phyloP scores from a whole-genome alignment of 2,888 invertebrate species.

The Clostera curtula region DNA sequence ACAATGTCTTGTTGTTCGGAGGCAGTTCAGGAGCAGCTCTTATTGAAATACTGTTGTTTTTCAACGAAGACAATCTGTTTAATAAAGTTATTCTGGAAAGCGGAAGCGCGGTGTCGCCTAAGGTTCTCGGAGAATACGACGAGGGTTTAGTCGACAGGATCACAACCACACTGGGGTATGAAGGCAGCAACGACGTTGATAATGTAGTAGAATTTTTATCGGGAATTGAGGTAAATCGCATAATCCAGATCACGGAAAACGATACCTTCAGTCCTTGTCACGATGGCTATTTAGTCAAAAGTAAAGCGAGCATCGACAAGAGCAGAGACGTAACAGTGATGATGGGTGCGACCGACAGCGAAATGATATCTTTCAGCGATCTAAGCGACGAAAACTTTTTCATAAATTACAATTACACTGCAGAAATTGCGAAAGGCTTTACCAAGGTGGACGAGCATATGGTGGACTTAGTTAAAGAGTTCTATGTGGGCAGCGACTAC shows the following conservation, averaged over 20 bases:
- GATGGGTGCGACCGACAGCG: background rate
- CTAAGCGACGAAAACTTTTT: slow-evolving; percentile 5
- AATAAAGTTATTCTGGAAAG: slow-evolving; percentile 22
- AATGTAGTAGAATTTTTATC: background rate
- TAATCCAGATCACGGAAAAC: too few relatives aligned
- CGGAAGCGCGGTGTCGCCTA: slow-evolving; percentile 8
- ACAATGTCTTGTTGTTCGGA: slow-evolving; percentile 21
- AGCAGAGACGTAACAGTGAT: background rate
- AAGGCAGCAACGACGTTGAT: too few relatives aligned
- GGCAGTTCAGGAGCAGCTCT: slow-evolving; percentile 25
- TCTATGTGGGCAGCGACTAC: too few relatives aligned
- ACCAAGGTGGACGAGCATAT: slow-evolving; percentile 25
- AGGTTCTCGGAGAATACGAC: slow-evolving; percentile 10
- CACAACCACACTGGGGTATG: too few relatives aligned
- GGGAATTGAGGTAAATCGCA: too few relatives aligned
- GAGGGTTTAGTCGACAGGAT: too few relatives aligned
- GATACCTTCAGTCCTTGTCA: too few relatives aligned
- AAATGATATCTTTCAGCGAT: background rate
- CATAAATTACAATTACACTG: slow-evolving; percentile 9
- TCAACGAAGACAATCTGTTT: slow-evolving; percentile 22
- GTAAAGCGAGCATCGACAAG: too few relatives aligned
- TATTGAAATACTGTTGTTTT: slow-evolving; percentile 22
- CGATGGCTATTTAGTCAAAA: too few relatives aligned
- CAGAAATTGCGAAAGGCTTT: slow-evolving; percentile 17
- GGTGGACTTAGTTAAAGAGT: slow-evolving; percentile 6